Base-by-base conservation (phyloP, 2,888 invertebrate genomes). In the Synergus umbraculus region DNA sequence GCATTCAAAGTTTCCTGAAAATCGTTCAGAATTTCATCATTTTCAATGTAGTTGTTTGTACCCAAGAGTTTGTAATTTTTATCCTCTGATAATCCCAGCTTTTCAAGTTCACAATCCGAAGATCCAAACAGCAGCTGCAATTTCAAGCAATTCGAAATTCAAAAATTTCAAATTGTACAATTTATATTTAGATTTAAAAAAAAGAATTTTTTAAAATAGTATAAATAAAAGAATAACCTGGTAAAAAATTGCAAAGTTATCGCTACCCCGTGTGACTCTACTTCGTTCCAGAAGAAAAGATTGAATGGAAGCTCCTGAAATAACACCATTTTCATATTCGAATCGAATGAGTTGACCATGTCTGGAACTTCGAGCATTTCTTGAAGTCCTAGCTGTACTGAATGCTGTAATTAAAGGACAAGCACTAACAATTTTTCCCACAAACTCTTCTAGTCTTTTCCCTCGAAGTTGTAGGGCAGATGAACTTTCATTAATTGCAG, bases 201-300 rank as follows among this genome's bases (percentile, higher is more conserved):
- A 2, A 22, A 13, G 12, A 10, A 78, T 0, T 15, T 5, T 10
- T 4, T 4, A 15, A 18, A n/a, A 12, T 49, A 8, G 46, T 29
- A 49, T 9, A 37, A 29, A 10, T 76, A 8, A 63, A 41, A 37
- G 43, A 66, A 78, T 69, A 83, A 92, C 91, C 91, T 93, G 93
- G 83, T 89, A 87, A 83, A 93, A 93, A 78, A 93, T 92, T 77
- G 92, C 92, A 83, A 92, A 93, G 83, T 93, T 93, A 81, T 89
- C 87, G 10, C 88, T 89, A 8, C 88, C 88, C 65, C 82, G 87
- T 0, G 92, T 90, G 9, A 93, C 93, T 81, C 93, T 86, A 4
- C 91, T 91, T 84, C 92, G 92, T 83, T 93, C 93, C 76, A 93
- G 84, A 10, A 93, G 86, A 78, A 91, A 93, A 0, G 92, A 92